These are phyloP conservation scores for Holothuria scabra DNA, from an alignment of 53 echinoderm and acorn worm species.

Conservation along the genomic window DNA sequence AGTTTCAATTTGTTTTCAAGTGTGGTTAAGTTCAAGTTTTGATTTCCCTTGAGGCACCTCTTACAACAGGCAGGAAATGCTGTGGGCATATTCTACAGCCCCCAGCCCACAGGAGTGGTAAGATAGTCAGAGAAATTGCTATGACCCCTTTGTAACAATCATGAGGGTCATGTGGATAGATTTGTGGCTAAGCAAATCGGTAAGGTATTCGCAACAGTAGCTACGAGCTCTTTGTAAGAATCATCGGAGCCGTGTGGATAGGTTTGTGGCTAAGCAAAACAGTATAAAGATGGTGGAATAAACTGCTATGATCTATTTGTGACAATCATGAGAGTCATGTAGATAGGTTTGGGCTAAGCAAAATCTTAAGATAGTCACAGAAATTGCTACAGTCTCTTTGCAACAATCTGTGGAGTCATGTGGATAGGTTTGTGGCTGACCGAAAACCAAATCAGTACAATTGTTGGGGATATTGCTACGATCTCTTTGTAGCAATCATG, in stretches of 20 bases:
- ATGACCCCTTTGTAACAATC: conserved; percentile 87
- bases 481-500: conserved; percentile 82
- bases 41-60: no score
- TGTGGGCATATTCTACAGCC: no score
- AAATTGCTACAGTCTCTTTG: conserved; percentile 90
- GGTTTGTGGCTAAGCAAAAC: conserved; percentile 76
- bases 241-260: conserved; percentile 92
- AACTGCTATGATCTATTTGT: conserved; percentile 95
- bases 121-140: conserved; percentile 98
- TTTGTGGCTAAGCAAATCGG: no score
- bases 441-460: no score
- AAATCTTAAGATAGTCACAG: conserved; percentile 97
- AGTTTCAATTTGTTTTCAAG: no score
- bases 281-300: conserved; percentile 92
- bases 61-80: no score
- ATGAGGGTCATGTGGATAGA: conserved; percentile 91
- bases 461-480: conserved; percentile 96
- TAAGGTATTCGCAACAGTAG: conserved; percentile 94
- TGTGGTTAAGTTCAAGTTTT: no score
- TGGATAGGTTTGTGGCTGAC: conserved; percentile 93
- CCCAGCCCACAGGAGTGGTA: no score
- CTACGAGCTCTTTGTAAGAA: conserved; percentile 87
- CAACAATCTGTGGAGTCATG: conserved; percentile 84
- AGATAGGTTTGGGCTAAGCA: conserved; percentile 87
- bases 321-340: conserved; percentile 85